phyloP scores from a whole-genome alignment of 2,888 invertebrate genomes.

The Platycnemis pennipes region DNA sequence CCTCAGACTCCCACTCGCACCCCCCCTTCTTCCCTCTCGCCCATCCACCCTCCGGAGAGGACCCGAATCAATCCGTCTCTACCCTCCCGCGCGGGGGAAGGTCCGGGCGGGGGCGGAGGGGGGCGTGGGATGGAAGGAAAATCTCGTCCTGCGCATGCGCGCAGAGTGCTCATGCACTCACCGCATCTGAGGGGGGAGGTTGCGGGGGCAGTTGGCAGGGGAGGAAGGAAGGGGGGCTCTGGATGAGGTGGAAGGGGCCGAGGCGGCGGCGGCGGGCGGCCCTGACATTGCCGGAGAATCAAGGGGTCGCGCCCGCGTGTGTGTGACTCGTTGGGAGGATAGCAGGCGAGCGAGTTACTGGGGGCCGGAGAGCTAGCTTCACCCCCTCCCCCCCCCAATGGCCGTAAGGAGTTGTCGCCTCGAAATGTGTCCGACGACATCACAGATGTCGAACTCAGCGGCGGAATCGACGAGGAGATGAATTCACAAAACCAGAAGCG shows the following conservation, averaged over 20 bases:
- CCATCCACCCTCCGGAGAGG: neutral
- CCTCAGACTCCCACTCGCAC: neutral
- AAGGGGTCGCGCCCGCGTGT: neutral
- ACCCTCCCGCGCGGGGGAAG: neutral
- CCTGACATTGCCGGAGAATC: neutral
- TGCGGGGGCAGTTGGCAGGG: neutral
- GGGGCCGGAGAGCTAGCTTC: too few species aligned
- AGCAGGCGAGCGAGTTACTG: neutral
- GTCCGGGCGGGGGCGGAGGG: neutral
- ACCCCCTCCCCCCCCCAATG: neutral
- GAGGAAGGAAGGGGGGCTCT: neutral
- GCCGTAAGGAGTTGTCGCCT: too few species aligned
- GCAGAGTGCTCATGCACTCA: slow-evolving; percentile 31
- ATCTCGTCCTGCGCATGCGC: slow-evolving; percentile 22
- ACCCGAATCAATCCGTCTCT: slow-evolving; percentile 55
- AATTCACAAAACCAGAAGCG: neutral
- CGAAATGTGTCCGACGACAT: neutral
- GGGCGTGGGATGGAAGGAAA: neutral
- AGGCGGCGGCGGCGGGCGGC: neutral
- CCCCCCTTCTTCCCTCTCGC: neutral
- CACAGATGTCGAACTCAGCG: neutral
- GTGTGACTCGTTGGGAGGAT: neutral
- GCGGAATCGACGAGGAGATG: neutral
- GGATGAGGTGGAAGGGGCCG: neutral
- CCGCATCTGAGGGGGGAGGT: neutral